Percentiles rank a stretch among this genome's conserved stretches.
phyloP scores from a whole-genome alignment of 2,113 vertebrate species.

The Zapornia atra region DNA sequence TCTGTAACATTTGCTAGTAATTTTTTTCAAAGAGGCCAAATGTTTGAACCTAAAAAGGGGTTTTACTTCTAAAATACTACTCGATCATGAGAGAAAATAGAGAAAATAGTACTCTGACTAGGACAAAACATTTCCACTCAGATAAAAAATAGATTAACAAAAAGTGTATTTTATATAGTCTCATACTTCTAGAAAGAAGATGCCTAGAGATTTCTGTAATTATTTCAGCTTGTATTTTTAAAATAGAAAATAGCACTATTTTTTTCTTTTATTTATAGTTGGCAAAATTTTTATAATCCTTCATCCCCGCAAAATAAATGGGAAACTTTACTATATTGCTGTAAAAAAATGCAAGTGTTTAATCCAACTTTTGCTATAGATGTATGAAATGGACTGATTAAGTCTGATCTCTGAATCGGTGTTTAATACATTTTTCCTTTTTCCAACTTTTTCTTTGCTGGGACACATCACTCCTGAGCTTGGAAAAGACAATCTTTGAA shows the following conservation, averaged over 20 bases:
- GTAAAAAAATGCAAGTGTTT: not conserved
- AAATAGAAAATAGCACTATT: not conserved
- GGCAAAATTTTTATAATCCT: not conserved
- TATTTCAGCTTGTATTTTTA: not conserved
- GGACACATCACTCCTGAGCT: no score
- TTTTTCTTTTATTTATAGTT: not conserved
- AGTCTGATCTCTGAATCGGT: not conserved
- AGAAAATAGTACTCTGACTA: not conserved
- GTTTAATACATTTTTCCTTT: not conserved
- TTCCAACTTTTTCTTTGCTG: no score
- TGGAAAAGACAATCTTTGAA: no score
- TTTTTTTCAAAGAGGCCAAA: not conserved
- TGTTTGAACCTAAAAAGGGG: not conserved
- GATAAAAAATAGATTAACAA: not conserved
- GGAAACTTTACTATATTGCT: not conserved
- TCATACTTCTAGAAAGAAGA: not conserved
- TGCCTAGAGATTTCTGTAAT: not conserved
- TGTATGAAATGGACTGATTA: not conserved
- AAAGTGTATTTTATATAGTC: not conserved
- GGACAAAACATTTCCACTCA: not conserved
- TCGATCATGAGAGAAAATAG: not conserved
- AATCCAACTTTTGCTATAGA: not conserved
- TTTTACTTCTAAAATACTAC: not conserved
- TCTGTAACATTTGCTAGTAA: not conserved
- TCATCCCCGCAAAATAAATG: not conserved